Conservation (phyloP, 1,140 invertebrate genomes). For the Drosophila rufa region DNA sequence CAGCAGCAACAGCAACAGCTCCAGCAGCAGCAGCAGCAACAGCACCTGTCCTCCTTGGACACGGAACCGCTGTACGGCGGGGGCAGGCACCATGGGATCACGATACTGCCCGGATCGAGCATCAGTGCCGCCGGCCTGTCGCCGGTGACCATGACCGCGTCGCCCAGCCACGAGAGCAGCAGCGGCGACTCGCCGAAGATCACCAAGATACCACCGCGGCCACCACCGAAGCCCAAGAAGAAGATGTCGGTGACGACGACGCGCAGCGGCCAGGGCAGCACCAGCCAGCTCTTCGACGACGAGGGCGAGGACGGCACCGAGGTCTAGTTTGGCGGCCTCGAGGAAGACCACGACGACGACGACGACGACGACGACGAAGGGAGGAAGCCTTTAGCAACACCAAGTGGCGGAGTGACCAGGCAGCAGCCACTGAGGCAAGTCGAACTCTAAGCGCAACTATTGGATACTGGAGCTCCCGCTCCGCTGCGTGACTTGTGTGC, state of each 20-base stretch:
- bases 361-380: background rate
- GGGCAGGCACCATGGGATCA: conserved; percentile 54
- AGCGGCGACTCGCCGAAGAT: conserved; percentile 84
- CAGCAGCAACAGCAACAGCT: conserved; percentile 45
- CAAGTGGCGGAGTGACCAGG: conserved; percentile 2
- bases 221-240: conserved; percentile 93
- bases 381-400: conserved; percentile 8
- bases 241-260: conserved; percentile 86
- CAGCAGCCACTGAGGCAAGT: conserved; percentile 3
- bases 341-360: background rate
- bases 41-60: conserved; percentile 57
- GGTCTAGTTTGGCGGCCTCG: conserved; percentile 86
- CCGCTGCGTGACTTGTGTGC: conserved; percentile 77
- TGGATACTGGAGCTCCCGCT: conserved; percentile 3
- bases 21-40: conserved; percentile 50
- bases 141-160: background rate
- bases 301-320: conserved; percentile 95
- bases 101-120: conserved; percentile 67
- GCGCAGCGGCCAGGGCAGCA: conserved; percentile 86
- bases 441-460: conserved; percentile 1
- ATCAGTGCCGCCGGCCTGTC: conserved; percentile 39
- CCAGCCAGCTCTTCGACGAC: conserved; percentile 91
- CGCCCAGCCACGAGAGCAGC: conserved; percentile 45
- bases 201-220: conserved; percentile 91
- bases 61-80: conserved; percentile 76